Percentiles rank a stretch among this genome's conserved stretches.
Conservation (phyloP, 1,140 invertebrate genomes). For the Phymorhynchus buccinoides region DNA sequence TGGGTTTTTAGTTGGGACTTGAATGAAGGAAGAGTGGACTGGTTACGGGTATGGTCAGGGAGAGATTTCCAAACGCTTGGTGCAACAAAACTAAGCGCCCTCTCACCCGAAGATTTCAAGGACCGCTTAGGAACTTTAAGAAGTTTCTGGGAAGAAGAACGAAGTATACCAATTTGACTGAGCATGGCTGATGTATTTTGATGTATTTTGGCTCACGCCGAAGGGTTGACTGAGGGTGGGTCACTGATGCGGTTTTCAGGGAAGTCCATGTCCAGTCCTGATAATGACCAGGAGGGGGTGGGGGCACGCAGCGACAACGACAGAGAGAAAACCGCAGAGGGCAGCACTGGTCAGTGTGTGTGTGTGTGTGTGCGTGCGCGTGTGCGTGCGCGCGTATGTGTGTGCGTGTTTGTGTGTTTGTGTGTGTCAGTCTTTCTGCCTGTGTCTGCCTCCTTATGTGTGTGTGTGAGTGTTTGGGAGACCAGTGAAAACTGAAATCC, state of each 20-base stretch:
- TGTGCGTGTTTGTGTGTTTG: not conserved
- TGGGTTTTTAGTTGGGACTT: no score
- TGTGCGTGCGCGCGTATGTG: slow-evolving; percentile 1
- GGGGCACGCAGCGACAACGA: slow-evolving; percentile 15
- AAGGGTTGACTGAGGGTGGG: not conserved
- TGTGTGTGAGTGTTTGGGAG: not conserved
- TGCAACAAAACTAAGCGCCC: no score
- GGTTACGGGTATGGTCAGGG: no score
- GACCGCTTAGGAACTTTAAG: no score
- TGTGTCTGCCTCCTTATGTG: not conserved
- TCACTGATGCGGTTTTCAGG: not conserved
- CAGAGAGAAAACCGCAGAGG: slow-evolving; percentile 21
- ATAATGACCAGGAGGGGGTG: not conserved
- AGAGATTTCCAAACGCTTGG: no score
- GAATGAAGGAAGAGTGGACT: no score
- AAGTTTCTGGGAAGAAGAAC: no score
- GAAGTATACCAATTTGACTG: no score
- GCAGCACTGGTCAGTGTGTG: slow-evolving; percentile 18
- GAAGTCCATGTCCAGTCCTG: slow-evolving; percentile 14
- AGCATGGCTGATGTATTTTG: no score
- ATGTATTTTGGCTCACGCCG: no score
- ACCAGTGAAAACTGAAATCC: no score
- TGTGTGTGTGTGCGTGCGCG: not conserved
- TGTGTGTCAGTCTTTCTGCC: not conserved
- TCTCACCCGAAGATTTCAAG: no score